These are phyloP conservation scores for Isichthys henryi DNA, from an alignment of 2,113 vertebrate genomes.

Conservation along the genomic window DNA sequence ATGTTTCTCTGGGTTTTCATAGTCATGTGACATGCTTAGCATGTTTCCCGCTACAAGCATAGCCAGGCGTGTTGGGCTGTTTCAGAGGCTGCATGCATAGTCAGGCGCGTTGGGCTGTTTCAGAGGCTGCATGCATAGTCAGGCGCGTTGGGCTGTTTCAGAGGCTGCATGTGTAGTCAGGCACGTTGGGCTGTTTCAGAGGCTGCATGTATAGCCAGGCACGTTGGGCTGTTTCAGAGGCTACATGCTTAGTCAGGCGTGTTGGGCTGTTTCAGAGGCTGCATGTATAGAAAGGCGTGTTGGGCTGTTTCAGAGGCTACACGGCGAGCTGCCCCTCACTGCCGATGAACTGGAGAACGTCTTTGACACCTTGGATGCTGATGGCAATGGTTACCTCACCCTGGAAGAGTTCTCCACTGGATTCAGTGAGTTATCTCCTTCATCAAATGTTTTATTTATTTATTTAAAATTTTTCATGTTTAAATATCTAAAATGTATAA, in stretches of 20 bases:
- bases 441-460: background rate
- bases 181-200: background rate
- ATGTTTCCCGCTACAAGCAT: constrained; percentile 40
- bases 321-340: constrained; percentile 70
- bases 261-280: background rate
- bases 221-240: background rate
- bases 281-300: background rate
- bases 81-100: background rate
- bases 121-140: background rate
- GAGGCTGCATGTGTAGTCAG: background rate
- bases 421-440: constrained; percentile 70
- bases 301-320: constrained; percentile 46
- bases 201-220: background rate
- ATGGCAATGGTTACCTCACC: constrained; percentile 80
- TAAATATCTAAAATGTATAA: background rate
- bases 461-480: background rate
- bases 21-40: background rate
- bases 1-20: background rate
- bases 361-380: constrained; percentile 78
- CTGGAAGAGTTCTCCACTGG: constrained; percentile 79
- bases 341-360: constrained; percentile 81
- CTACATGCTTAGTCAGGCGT: background rate
- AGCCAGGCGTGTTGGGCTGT: background rate
- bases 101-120: background rate
- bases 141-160: background rate